phyloP scores from a whole-genome alignment of 2,797 vertebrate genomes.

The Loris lydekkerianus region DNA sequence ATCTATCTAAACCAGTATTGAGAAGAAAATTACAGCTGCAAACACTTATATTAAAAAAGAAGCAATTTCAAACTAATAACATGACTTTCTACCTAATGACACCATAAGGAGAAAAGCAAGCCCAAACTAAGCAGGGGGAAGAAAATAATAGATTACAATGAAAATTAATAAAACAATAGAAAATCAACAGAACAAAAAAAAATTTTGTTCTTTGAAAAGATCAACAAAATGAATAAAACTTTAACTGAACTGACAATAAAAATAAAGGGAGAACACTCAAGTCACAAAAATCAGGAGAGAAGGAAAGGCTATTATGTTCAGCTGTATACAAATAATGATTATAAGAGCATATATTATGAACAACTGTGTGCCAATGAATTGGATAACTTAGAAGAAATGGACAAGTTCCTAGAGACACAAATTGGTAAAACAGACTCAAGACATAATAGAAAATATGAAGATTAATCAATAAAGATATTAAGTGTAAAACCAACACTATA shows the following conservation, averaged over 20 bases:
- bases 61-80: not conserved
- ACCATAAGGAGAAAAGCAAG: not conserved
- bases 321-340: not conserved
- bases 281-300: not conserved
- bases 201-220: not conserved
- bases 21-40: not conserved
- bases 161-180: not conserved
- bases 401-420: not conserved
- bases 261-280: not conserved
- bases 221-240: conserved; percentile 10
- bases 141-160: not conserved
- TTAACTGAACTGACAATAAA: not conserved
- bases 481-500: not conserved
- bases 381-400: not conserved
- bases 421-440: not conserved
- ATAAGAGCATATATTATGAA: not conserved
- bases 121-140: not conserved
- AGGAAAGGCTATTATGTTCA: not conserved
- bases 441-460: not conserved
- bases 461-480: not conserved
- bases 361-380: not conserved
- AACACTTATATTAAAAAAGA: conserved; percentile 1
- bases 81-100: not conserved
- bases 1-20: not conserved
- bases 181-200: not conserved